These are phyloP conservation scores for Mimas tiliae DNA, from an alignment of 2,888 invertebrate genomes.

Conservation along the genomic window DNA sequence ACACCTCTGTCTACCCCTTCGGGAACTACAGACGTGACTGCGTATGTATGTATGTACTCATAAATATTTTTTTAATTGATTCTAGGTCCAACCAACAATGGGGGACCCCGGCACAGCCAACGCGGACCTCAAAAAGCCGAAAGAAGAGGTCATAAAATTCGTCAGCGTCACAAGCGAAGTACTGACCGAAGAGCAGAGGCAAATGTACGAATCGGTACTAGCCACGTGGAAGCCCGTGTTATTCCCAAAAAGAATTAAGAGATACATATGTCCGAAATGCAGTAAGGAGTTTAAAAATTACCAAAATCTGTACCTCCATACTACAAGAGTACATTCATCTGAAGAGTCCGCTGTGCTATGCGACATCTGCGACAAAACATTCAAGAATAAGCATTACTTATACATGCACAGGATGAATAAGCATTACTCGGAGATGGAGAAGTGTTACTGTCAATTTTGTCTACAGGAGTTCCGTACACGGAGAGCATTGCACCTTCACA, in stretches of 20 bases:
- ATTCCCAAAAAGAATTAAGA: constrained; percentile 64
- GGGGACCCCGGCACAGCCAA: neutral
- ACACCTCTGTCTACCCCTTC: no score
- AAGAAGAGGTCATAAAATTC: constrained; percentile 60
- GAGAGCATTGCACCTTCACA: constrained; percentile 73
- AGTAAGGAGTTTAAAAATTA: constrained; percentile 78
- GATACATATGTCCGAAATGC: constrained; percentile 73
- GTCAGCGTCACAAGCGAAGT: constrained; percentile 68
- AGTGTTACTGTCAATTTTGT: constrained; percentile 75
- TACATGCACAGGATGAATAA: constrained; percentile 82
- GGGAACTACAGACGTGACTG: no score
- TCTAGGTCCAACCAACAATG: neutral
- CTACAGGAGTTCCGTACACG: constrained; percentile 73
- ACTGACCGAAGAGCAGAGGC: constrained; percentile 69
- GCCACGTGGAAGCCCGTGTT: constrained; percentile 73
- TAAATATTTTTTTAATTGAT: neutral
- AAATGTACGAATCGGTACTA: constrained; percentile 77
- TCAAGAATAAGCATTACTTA: constrained; percentile 78
- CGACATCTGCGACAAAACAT: constrained; percentile 73
- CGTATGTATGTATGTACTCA: no score
- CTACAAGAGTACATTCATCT: constrained; percentile 73
- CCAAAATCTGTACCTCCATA: constrained; percentile 74
- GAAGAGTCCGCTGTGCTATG: constrained; percentile 75
- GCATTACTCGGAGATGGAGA: constrained; percentile 75
- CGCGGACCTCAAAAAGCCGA: constrained; percentile 19